Conservation (phyloP, 2,797 vertebrate genomes). For the Tachyglossus aculeatus region DNA sequence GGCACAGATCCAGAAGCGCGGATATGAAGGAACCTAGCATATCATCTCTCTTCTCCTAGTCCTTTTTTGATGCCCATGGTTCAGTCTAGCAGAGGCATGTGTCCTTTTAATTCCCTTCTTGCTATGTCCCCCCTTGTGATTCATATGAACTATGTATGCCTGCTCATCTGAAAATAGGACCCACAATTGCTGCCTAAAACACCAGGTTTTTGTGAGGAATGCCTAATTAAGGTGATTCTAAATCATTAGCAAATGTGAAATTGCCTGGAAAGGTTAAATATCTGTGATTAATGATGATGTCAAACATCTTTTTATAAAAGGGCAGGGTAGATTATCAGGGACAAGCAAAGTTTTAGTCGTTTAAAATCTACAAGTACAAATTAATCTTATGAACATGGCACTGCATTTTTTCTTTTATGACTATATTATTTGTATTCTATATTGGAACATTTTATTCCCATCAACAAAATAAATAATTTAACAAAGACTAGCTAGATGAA, state of each 20-base stretch:
- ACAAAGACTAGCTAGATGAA: no score
- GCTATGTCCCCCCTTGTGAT: not conserved
- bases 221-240: not conserved
- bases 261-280: not conserved
- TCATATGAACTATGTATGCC: not conserved
- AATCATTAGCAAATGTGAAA: slow-evolving; percentile 1
- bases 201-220: not conserved
- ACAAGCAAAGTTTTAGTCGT: not conserved
- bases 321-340: slow-evolving; percentile 15
- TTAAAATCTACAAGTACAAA: slow-evolving; percentile 1
- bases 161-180: slow-evolving; percentile 5
- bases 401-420: slow-evolving; percentile 5
- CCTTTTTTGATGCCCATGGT: no score
- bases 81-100: no score
- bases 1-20: no score
- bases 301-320: not conserved
- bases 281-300: not conserved
- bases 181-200: not conserved
- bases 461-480: no score
- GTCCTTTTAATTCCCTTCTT: no score
- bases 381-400: not conserved
- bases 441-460: no score
- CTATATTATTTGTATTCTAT: slow-evolving; percentile 1
- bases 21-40: no score
- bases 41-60: no score